Evolutionary conservation across 2,888 invertebrate genomes (phyloP).

Genomic region (Dexiosoma caninum): DNA sequence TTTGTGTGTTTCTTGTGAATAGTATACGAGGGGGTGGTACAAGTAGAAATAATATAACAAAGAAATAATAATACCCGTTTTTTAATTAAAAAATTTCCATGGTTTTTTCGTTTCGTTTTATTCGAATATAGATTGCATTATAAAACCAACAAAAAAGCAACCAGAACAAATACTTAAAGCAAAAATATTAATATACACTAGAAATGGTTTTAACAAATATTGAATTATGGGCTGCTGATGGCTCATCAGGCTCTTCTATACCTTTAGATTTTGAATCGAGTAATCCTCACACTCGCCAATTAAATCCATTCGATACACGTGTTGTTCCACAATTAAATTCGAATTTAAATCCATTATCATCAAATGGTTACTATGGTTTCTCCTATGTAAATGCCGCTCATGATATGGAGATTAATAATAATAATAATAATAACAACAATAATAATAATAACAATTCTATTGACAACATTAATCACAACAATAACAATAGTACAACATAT

Average conservation of each 20-base stretch:
- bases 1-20: too few species aligned
- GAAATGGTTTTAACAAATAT: conserved; percentile 75
- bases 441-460: conserved; percentile 62
- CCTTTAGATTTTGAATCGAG: conserved; percentile 53
- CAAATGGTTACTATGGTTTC: conserved; percentile 75
- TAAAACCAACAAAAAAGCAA: background rate
- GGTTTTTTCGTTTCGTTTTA: conserved; percentile 37
- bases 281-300: conserved; percentile 55
- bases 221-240: conserved; percentile 76
- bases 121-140: conserved; percentile 34
- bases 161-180: conserved; percentile 6
- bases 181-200: background rate
- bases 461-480: conserved; percentile 43
- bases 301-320: conserved; percentile 73
- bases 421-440: conserved; percentile 67
- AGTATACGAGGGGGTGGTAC: background rate
- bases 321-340: conserved; percentile 55
- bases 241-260: conserved; percentile 58
- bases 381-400: conserved; percentile 69
- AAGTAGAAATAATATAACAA: conserved; percentile 23
- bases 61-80: conserved; percentile 37
- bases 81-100: conserved; percentile 23
- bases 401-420: conserved; percentile 36
- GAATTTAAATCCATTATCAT: conserved; percentile 70
- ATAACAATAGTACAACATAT: conserved; percentile 51